Percentiles rank a stretch among this genome's conserved stretches.
These are phyloP conservation scores for Erebia aethiops DNA, from an alignment of 2,888 invertebrate genomes.

Conservation along the genomic window DNA sequence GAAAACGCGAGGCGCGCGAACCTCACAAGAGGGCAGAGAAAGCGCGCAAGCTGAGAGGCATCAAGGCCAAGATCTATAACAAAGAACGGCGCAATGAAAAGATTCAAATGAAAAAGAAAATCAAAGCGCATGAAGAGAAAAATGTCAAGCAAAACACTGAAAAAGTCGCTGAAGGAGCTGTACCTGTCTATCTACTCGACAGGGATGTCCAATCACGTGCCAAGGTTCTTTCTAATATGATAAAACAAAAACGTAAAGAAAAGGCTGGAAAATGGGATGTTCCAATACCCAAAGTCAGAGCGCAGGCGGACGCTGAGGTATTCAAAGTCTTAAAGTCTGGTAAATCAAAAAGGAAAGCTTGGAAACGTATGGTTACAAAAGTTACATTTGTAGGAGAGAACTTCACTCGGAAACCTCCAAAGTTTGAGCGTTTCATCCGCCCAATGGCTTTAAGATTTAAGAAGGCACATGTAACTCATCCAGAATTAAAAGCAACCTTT, in stretches of 20 bases:
- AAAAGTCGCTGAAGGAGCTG: slow-evolving; percentile 93
- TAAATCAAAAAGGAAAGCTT: slow-evolving; percentile 96
- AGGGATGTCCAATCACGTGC: slow-evolving; percentile 96
- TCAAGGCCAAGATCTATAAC: slow-evolving; percentile 98
- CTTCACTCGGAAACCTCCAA: slow-evolving; percentile 99
- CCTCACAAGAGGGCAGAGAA: slow-evolving; percentile 95
- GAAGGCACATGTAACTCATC: slow-evolving; percentile 99
- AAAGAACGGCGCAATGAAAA: slow-evolving; percentile 98
- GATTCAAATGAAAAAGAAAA: slow-evolving; percentile 99
- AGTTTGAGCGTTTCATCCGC: slow-evolving; percentile 98
- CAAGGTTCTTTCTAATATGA: slow-evolving; percentile 98
- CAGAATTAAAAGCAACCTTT: slow-evolving; percentile 99
- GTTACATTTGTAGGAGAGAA: slow-evolving; percentile 98
- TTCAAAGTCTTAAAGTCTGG: slow-evolving; percentile 96
- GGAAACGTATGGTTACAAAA: slow-evolving; percentile 99
- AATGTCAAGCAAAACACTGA: slow-evolving; percentile 93
- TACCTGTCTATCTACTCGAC: slow-evolving; percentile 98
- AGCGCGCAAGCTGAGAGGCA: slow-evolving; percentile 95
- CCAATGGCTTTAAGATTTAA: slow-evolving; percentile 98
- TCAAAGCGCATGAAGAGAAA: slow-evolving; percentile 98
- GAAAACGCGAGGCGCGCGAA: slow-evolving; percentile 97
- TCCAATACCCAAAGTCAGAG: slow-evolving; percentile 98
- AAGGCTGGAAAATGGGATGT: slow-evolving; percentile 99
- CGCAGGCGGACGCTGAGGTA: slow-evolving; percentile 98
- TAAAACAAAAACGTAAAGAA: slow-evolving; percentile 99